Evolutionary conservation across 2,888 invertebrate genomes (phyloP), one percentile per base, ranked within the genome.

Genomic region (Trachelus stipa): DNA sequence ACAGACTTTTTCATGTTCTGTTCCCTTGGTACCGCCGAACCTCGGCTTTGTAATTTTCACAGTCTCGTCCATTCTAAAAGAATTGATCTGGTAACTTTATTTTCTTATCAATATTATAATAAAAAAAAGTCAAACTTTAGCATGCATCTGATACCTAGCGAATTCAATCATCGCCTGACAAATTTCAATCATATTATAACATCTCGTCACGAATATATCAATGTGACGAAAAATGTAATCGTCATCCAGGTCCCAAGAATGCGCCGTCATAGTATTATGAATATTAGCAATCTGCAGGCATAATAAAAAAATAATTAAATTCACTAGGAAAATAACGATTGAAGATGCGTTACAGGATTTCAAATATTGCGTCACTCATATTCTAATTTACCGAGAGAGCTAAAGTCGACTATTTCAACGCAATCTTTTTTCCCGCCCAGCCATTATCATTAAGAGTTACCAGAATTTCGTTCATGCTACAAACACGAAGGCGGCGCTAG

Each of bases 111-210:
- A 56, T 23, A 23, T 23, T 23, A 56, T 9, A 56, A 56, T 1
- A 56, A 56, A 40, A 40, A 40, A 9, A 15, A 23, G 23, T 56
- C 23, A 9, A 23, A 56, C 6, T 56, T 6, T 9, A 56, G 9
- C 56, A 56, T 2, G 23, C 6, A 56, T 56, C 23, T 23, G 23
- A 2, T 90, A 94, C 92, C 97, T 94, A 4, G 96, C 97, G 92
- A 97, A 98, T 78, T 96, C 96, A 80, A 97, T 95, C 96, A 98
- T 97, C 76, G 96, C 95, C 86, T 97, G 96, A 89, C 97, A 98
- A 31, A 98, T 95, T 92, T 98, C 96, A 74, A 97, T 94, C 92
- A 98, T 94, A 91, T 98, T 97, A 80, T 95, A 94, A 85, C 98
- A 96, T 76, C 98, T 93, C 90, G 96, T 96, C 40, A 97, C 94